phyloP scores from a whole-genome alignment of 2,797 vertebrate genomes.

The Hypotaenidia philippensis region DNA sequence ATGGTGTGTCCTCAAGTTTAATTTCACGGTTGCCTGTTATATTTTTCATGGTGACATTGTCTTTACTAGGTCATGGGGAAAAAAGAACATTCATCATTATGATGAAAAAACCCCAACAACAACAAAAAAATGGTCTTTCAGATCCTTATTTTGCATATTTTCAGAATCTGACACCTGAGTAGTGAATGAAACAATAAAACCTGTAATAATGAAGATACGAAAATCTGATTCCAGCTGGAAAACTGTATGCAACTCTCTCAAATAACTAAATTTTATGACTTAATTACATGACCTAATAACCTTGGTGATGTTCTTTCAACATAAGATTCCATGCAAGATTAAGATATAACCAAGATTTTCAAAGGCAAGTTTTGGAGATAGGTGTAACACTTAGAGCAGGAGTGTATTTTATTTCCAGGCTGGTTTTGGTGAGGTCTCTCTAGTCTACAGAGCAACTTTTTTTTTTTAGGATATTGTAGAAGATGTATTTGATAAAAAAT shows the following conservation, averaged over 20 bases:
- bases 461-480: background rate
- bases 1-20: background rate
- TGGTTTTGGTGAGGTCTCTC: background rate
- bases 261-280: background rate
- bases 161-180: background rate
- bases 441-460: background rate
- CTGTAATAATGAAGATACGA: background rate
- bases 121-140: background rate
- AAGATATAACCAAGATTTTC: background rate
- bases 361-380: background rate
- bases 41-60: background rate
- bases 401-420: background rate
- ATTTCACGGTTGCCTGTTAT: background rate
- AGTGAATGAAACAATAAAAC: background rate
- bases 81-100: background rate
- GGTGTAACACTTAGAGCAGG: background rate
- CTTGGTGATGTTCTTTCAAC: background rate
- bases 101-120: background rate
- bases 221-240: background rate
- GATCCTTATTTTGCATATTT: background rate
- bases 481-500: background rate
- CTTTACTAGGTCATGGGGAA: background rate
- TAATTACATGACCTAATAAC: background rate
- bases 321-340: background rate
- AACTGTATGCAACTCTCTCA: background rate